A percentile compares a stretch with the other conserved stretches of the same genome.
Evolutionary conservation across 1,140 invertebrate genomes (phyloP).

Genomic region (Panagrolaimus sp.): DNA sequence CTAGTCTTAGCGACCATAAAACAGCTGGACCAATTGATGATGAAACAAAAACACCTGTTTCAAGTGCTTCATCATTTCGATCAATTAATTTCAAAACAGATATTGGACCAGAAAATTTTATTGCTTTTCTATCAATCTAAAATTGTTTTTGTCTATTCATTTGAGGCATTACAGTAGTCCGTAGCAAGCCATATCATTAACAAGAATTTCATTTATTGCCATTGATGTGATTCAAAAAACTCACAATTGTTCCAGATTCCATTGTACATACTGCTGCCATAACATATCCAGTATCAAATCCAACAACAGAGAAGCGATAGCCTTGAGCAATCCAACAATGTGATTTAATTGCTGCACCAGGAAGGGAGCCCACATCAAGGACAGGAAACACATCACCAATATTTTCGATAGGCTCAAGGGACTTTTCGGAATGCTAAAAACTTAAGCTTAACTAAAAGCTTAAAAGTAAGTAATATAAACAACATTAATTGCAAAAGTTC

Average conservation of each 20-base stretch:
- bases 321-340: constrained; percentile 24
- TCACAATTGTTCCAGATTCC: constrained; percentile 19
- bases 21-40: constrained; percentile 43
- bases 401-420: constrained; percentile 16
- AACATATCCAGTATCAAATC: constrained; percentile 43
- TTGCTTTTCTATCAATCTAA: constrained; percentile 30
- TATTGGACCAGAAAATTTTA: constrained; percentile 43
- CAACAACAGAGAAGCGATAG: constrained; percentile 38
- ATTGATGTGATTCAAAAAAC: no score
- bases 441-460: background rate
- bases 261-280: constrained; percentile 29
- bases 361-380: constrained; percentile 31
- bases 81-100: constrained; percentile 36
- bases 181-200: no score
- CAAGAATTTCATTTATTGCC: no score
- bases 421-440: constrained; percentile 20
- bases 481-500: constrained; percentile 26
- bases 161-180: no score
- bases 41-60: constrained; percentile 36
- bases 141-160: no score
- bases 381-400: constrained; percentile 38
- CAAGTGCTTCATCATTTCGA: constrained; percentile 27
- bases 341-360: constrained; percentile 33
- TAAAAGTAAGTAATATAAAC: constrained; percentile 1
- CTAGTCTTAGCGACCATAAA: constrained; percentile 33